Percentiles rank a stretch among this genome's conserved stretches.
Conservation (phyloP, 2,888 invertebrate genomes). For the Caprella mutica region DNA sequence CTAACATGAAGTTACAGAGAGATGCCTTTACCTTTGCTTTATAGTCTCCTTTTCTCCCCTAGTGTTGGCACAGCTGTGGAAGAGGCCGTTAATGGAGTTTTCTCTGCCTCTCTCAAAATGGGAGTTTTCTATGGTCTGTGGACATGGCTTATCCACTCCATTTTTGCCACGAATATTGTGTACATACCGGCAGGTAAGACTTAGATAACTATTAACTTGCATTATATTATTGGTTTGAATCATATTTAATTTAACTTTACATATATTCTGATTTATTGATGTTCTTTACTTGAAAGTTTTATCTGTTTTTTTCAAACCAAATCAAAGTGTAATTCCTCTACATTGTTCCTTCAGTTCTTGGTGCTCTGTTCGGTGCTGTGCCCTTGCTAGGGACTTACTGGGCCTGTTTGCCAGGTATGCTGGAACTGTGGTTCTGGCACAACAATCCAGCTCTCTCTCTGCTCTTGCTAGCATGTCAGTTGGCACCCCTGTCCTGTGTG, state of each 20-base stretch:
- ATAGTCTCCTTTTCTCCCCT: conserved; percentile 3
- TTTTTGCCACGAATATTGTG: conserved; percentile 85
- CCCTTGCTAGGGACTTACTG: conserved; percentile 84
- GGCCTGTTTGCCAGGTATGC: conserved; percentile 83
- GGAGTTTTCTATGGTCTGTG: conserved; percentile 93
- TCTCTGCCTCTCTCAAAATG: conserved; percentile 92
- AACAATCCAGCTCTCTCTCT: conserved; percentile 71
- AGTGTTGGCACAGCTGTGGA: conserved; percentile 71
- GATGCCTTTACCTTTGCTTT: neutral
- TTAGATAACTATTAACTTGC: too few species aligned
- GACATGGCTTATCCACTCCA: conserved; percentile 93
- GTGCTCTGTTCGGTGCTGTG: conserved; percentile 84
- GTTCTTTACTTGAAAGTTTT: too few species aligned
- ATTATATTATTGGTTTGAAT: too few species aligned
- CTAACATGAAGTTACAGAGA: neutral
- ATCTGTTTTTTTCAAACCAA: too few species aligned
- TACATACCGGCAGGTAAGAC: conserved; percentile 78
- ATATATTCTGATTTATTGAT: too few species aligned
- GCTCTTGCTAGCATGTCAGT: conserved; percentile 66
- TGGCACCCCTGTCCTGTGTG: conserved; percentile 80
- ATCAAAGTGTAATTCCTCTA: too few species aligned
- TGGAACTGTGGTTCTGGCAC: conserved; percentile 90
- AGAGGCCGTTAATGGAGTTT: conserved; percentile 82
- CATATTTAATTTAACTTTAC: too few species aligned
- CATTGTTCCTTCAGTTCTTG: too few species aligned